phyloP scores from a whole-genome alignment of 2,797 vertebrate genomes.

The Sebastes minor region DNA sequence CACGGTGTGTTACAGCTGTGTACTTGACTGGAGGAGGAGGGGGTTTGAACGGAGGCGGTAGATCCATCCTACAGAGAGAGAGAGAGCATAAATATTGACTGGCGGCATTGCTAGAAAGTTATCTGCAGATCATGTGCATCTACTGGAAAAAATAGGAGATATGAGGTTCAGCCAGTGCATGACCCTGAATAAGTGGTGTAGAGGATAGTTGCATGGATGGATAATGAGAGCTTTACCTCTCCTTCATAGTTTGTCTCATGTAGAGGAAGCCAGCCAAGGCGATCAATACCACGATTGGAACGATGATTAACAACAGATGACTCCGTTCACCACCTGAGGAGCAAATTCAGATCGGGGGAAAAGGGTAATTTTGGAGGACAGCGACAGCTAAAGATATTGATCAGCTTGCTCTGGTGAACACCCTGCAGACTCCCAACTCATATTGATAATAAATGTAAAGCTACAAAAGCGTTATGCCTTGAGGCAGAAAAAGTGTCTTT shows the following conservation, averaged over 20 bases:
- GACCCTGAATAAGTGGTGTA: neutral
- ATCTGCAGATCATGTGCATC: neutral
- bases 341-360: slow-evolving; percentile 9
- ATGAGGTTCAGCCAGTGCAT: neutral
- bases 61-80: slow-evolving; percentile 65
- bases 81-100: neutral
- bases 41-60: slow-evolving; percentile 80
- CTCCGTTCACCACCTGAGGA: slow-evolving; percentile 21
- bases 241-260: slow-evolving; percentile 44
- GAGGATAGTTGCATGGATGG: neutral
- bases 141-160: neutral
- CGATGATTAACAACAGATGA: slow-evolving; percentile 32
- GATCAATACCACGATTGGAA: slow-evolving; percentile 58
- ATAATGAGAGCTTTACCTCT: slow-evolving; percentile 57
- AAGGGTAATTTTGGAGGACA: slow-evolving; percentile 2
- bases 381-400: slow-evolving; percentile 22
- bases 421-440: neutral
- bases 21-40: slow-evolving; percentile 82
- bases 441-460: slow-evolving; percentile 27
- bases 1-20: slow-evolving; percentile 32
- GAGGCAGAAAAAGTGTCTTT: slow-evolving; percentile 16
- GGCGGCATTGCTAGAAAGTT: neutral
- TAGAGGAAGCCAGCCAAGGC: slow-evolving; percentile 45
- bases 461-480: slow-evolving; percentile 26
- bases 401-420: slow-evolving; percentile 6